Conservation (phyloP, 2,888 invertebrate species). For the Oxycera nigricornis region DNA sequence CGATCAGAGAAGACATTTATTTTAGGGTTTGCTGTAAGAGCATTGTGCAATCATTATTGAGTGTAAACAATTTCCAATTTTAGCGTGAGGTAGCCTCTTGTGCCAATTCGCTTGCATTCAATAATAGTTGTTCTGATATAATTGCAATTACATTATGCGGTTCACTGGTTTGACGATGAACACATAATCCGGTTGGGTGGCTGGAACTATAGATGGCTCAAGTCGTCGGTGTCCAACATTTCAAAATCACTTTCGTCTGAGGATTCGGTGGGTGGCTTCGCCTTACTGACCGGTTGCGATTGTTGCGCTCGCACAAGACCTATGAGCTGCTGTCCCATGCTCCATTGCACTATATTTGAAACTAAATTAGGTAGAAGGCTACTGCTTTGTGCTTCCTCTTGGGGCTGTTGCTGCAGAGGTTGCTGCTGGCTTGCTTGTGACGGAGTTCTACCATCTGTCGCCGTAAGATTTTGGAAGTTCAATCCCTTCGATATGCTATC, state of each 20-base stretch:
- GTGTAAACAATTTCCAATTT: not conserved
- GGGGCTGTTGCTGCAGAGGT: slow-evolving; percentile 41
- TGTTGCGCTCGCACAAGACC: slow-evolving; percentile 21
- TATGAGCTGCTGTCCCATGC: slow-evolving; percentile 42
- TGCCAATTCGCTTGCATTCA: not conserved
- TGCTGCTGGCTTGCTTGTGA: not conserved
- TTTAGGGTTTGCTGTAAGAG: not conserved
- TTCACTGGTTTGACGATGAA: slow-evolving; percentile 7
- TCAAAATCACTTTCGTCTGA: slow-evolving; percentile 61
- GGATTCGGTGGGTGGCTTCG: slow-evolving; percentile 42
- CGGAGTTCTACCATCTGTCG: slow-evolving; percentile 49
- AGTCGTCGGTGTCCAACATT: slow-evolving; percentile 58
- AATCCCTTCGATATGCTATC: slow-evolving; percentile 60
- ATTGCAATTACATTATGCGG: slow-evolving; percentile 16
- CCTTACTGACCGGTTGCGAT: slow-evolving; percentile 23
- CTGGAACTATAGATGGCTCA: slow-evolving; percentile 40
- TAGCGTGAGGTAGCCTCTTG: not conserved
- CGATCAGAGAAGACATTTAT: not conserved
- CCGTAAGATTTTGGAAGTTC: slow-evolving; percentile 56
- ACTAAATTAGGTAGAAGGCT: slow-evolving; percentile 54
- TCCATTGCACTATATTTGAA: slow-evolving; percentile 55
- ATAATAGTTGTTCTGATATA: slow-evolving; percentile 2
- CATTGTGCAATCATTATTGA: not conserved
- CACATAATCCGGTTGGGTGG: not conserved
- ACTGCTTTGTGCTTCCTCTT: slow-evolving; percentile 8